These are phyloP conservation scores for Cybosia mesomella DNA, from an alignment of 2,888 invertebrate genomes.

Conservation along the genomic window DNA sequence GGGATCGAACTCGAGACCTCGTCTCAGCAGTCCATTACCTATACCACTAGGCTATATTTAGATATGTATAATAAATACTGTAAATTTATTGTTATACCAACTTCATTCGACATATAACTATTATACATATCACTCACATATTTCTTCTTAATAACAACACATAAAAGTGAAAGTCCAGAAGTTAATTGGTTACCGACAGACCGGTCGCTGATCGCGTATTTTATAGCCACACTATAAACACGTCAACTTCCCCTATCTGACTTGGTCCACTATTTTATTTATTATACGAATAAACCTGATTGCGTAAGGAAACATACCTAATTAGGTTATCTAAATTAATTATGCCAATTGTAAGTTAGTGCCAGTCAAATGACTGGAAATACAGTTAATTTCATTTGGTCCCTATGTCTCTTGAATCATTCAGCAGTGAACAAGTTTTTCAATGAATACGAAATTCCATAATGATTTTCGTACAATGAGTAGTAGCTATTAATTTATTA, in stretches of 20 bases:
- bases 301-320: slow-evolving; percentile 35
- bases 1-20: no score
- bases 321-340: slow-evolving; percentile 16
- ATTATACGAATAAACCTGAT: slow-evolving; percentile 40
- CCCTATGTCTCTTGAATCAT: neutral
- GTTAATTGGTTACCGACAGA: slow-evolving; percentile 12
- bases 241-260: slow-evolving; percentile 1
- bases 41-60: no score
- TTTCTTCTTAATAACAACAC: slow-evolving; percentile 1
- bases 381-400: neutral
- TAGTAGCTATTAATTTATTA: no score
- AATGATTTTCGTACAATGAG: neutral
- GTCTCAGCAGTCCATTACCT: no score
- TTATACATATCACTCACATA: slow-evolving; percentile 7
- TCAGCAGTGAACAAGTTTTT: neutral
- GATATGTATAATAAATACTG: neutral
- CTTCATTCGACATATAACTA: neutral
- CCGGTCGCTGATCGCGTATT: slow-evolving; percentile 7
- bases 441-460: neutral
- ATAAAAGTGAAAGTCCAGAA: slow-evolving; percentile 19
- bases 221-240: slow-evolving; percentile 16
- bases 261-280: slow-evolving; percentile 27
- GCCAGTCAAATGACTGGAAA: slow-evolving; percentile 1
- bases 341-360: slow-evolving; percentile 2
- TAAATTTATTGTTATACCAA: neutral